Base-by-base conservation (phyloP, 2,113 vertebrate genomes). In the Erythrolamprus reginae region DNA sequence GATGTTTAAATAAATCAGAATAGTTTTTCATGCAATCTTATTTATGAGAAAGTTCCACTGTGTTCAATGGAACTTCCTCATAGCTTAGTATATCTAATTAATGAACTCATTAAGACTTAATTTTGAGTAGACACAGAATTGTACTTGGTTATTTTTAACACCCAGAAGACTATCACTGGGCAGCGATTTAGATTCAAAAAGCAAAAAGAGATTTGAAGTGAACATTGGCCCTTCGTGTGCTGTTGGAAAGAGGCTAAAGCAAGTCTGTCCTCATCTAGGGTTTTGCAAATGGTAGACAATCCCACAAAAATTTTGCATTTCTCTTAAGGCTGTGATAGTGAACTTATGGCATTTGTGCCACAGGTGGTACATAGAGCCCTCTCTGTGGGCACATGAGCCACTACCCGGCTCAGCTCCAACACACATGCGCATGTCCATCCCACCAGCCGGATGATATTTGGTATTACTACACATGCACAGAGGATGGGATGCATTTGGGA, bases 1-100 rank as follows among this genome's bases (percentile, higher is more conserved):
- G 58, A 45, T n/a, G 82, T 82, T 48, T 13, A 58, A 92, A 91
- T 88, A 93, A 91, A 28, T 23, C 91, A 91, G 21, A 86, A 83
- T 45, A 92, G 10, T 90, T 86, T 89, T 91, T 94, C 51, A 24
- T 47, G 55, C 23, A 65, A 88, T 65, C 42, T 58, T 65, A 88
- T 45, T 13, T 47, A 88, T 65, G 42, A 87, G 55, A 58, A 13
- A 58, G 19, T 13, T 42, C 23, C 21, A 87, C 33, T 56, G 38
- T 48, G 38, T 61, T 88, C 56, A 65, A 33, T 33, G 15, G 56
- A 15, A 65, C 26, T 85, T 85, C n/a, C 24, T 50, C 83, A 58
- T n/a, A 65, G 26, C 8, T 61, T 61, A 88, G 45, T 48, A 61
- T 65, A 19, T 65, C 28, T 42, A n/a, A 58, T 17, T 45, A 61